phyloP scores from a whole-genome alignment of 2,113 vertebrate species.

The Daboia siamensis region DNA sequence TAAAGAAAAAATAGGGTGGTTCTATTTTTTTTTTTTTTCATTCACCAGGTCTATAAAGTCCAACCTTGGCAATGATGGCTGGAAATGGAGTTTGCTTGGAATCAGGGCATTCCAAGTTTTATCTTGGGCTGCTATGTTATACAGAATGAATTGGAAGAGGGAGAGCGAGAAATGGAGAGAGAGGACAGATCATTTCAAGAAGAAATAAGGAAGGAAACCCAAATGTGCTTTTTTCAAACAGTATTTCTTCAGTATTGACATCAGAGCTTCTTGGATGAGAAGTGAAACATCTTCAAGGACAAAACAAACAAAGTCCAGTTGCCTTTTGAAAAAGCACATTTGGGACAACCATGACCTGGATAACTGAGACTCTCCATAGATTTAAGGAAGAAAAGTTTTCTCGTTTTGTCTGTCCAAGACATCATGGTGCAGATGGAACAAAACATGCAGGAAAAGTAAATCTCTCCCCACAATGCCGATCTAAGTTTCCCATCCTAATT shows the following conservation, averaged over 20 bases:
- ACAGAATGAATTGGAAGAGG: too few relatives aligned
- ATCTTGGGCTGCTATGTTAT: too few relatives aligned
- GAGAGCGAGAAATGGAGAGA: too few relatives aligned
- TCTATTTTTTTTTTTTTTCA: too few relatives aligned
- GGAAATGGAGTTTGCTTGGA: too few relatives aligned
- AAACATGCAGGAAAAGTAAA: too few relatives aligned
- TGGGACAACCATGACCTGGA: not conserved
- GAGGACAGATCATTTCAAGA: not conserved
- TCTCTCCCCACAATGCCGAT: too few relatives aligned
- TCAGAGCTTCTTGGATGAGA: not conserved
- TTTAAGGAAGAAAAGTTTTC: not conserved
- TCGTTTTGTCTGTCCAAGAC: not conserved
- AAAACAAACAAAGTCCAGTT: not conserved
- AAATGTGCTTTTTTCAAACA: too few relatives aligned
- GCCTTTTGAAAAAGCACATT: not conserved
- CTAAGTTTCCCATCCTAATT: not conserved
- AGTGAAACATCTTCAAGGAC: not conserved
- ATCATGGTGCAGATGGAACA: not conserved
- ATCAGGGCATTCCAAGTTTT: too few relatives aligned
- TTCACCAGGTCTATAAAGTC: too few relatives aligned
- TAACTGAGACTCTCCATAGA: not conserved
- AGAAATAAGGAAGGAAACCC: not conserved
- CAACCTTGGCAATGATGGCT: too few relatives aligned
- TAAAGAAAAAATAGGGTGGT: too few relatives aligned
- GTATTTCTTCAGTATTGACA: not conserved